Evolutionary conservation across 2,888 invertebrate species (phyloP).

Genomic region (Dicranocentrus wangi): DNA sequence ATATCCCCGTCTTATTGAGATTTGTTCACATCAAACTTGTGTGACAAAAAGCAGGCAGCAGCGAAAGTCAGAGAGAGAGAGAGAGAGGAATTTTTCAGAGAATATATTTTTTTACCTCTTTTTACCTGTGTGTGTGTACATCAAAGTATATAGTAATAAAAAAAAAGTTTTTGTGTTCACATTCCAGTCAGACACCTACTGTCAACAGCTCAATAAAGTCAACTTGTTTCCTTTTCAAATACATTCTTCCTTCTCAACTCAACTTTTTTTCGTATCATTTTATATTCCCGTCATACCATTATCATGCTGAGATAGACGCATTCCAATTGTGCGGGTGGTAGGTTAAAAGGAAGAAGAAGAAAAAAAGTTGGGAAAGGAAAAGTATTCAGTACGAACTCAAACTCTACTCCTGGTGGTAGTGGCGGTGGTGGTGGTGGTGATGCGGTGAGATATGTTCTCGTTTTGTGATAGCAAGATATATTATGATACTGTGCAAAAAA

Average conservation of each 20-base stretch:
- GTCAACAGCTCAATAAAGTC: constrained; percentile 55
- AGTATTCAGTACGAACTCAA: background rate
- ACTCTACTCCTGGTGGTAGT: too few relatives aligned
- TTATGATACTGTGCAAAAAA: background rate
- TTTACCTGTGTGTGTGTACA: too few relatives aligned
- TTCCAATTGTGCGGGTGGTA: constrained; percentile 47
- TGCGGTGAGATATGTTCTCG: too few relatives aligned
- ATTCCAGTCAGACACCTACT: background rate
- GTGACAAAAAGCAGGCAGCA: too few relatives aligned
- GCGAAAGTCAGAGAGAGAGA: too few relatives aligned
- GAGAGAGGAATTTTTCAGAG: too few relatives aligned
- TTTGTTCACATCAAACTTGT: too few relatives aligned
- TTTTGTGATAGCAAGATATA: background rate
- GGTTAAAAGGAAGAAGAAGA: background rate
- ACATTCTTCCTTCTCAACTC: background rate
- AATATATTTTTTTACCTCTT: too few relatives aligned
- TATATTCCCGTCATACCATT: constrained; percentile 36
- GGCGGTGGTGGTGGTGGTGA: too few relatives aligned
- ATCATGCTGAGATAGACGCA: constrained; percentile 38
- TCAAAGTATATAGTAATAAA: background rate
- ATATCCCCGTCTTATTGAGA: too few relatives aligned
- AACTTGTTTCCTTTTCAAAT: constrained; percentile 40
- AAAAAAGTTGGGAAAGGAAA: background rate
- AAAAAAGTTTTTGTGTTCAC: background rate
- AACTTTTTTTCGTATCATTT: constrained; percentile 24